Evolutionary conservation across 2,113 vertebrate genomes (phyloP), one percentile per base, ranked within the genome.

Genomic region (Ctenomys sociabilis): DNA sequence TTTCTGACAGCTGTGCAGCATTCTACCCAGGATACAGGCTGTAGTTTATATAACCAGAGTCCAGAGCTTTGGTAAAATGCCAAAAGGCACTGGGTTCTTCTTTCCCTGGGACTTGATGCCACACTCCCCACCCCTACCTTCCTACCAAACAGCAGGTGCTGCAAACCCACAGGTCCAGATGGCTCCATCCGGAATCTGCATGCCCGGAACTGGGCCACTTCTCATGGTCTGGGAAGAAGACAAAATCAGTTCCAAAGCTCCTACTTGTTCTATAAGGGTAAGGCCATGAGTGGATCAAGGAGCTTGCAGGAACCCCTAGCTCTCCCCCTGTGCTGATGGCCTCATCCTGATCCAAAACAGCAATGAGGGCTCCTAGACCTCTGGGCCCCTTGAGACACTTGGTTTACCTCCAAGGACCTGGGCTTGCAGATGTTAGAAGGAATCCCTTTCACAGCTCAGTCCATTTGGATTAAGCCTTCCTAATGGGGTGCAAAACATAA

Each of bases 111-210:
- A 68, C 32, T 17, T 52, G 63, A 93, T 54, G 75, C 43, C 26
- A 63, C 10, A 59, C 63, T 80, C 54, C 32, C 21, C 66, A 81
- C 3, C 22, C 11, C 64, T 40, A 61, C 30, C 13, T 84, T 90
- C 35, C 11, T 10, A 37, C 19, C 35, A 52, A 82, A 26, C 12
- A 32, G 1, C 57, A 89, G 82, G n/a, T 4, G 17, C 5, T 22
- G 30, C 3, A 13, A 85, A 87, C 85, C 28, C 61, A 1, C 52
- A 64, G 43, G 45, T 13, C 9, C 7, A 0, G 16, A 7, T 1
- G 16, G 68, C 19, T 68, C 2, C 12, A 19, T 14, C 28, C 45
- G n/a, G 63, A 32, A 13, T 43, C 35, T 21, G 0, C 0, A 0
- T 40, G 49, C 10, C 30, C 91, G 13, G 49, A 43, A 2, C 19